A percentile compares a stretch with the other conserved stretches of the same genome.
Evolutionary conservation across 2,113 vertebrate genomes (phyloP).

Genomic region (Odocoileus virginianus): DNA sequence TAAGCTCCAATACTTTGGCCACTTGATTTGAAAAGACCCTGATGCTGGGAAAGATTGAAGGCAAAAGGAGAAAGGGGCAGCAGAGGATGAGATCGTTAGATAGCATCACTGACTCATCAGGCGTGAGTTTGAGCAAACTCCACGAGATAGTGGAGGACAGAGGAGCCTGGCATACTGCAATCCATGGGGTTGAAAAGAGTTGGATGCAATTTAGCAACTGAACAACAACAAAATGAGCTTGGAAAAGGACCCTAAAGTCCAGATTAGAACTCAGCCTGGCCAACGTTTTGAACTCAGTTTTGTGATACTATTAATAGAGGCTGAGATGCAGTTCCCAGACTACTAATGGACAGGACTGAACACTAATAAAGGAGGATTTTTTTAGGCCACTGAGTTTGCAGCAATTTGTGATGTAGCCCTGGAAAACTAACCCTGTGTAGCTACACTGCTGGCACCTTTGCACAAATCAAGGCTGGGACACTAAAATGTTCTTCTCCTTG

Average conservation of each 20-base stretch:
- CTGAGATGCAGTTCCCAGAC: rapidly evolving
- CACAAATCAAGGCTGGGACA: neutral
- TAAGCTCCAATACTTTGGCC: neutral
- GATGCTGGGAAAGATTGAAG: neutral
- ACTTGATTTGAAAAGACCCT: neutral
- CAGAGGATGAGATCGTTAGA: neutral
- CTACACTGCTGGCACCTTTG: neutral
- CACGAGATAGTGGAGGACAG: neutral
- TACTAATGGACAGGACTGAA: neutral
- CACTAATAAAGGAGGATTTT: neutral
- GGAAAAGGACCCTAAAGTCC: neutral
- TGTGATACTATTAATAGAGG: neutral
- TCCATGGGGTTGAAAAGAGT: neutral
- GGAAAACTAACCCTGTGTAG: neutral
- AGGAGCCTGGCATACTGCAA: neutral
- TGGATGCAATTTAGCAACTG: neutral
- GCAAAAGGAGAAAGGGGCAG: neutral
- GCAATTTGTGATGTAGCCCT: neutral
- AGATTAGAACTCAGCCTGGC: neutral
- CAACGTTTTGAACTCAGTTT: neutral
- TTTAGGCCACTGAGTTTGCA: neutral
- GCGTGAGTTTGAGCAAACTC: neutral
- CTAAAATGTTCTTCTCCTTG: neutral
- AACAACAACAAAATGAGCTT: neutral
- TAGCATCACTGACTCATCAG: neutral